Conservation (phyloP, 2,113 vertebrate genomes). For the Stegostoma tigrinum region DNA sequence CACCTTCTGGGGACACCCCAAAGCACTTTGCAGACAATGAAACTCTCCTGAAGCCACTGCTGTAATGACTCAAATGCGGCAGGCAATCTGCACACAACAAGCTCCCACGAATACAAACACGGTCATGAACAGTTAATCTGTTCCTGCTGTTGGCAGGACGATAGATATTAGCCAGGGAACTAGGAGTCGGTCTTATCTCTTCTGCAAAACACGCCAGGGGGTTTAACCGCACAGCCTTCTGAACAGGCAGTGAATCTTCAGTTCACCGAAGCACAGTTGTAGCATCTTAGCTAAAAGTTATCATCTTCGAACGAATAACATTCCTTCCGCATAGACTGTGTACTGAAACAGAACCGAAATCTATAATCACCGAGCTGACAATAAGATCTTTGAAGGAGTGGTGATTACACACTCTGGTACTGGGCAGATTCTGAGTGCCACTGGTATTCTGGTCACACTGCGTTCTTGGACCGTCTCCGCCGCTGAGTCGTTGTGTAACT, state of each 20-base stretch:
- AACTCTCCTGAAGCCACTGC: no score
- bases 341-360: background rate
- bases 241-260: background rate
- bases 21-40: no score
- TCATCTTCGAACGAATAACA: background rate
- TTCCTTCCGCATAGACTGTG: background rate
- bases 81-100: background rate
- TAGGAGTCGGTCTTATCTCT: background rate
- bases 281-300: background rate
- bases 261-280: no score
- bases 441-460: background rate
- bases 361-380: background rate
- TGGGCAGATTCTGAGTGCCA: background rate
- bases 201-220: background rate
- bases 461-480: background rate
- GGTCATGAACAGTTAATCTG: background rate
- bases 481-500: background rate
- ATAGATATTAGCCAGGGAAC: background rate
- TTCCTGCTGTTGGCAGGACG: background rate
- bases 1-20: background rate
- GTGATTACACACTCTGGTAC: background rate
- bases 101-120: background rate
- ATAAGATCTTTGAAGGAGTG: background rate
- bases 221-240: background rate
- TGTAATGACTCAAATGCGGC: background rate